Evolutionary conservation across 2,797 vertebrate genomes (phyloP).

Genomic region (Adelosebastes latens): DNA sequence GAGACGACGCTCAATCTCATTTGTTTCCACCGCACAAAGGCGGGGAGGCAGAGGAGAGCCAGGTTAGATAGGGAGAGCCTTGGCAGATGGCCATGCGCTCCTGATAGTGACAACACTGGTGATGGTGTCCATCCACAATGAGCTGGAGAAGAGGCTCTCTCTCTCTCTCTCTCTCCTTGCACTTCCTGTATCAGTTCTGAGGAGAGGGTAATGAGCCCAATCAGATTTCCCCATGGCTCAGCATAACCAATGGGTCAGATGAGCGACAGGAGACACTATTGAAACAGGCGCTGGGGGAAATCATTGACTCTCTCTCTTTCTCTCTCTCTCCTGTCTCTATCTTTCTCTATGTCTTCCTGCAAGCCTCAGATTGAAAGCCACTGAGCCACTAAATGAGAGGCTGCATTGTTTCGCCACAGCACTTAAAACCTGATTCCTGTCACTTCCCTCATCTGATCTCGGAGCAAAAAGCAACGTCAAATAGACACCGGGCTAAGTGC

Average conservation of each 20-base stretch:
- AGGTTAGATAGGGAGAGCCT: slow-evolving; percentile 67
- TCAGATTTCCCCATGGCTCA: slow-evolving; percentile 79
- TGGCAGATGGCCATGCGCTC: slow-evolving; percentile 64
- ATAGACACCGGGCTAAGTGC: slow-evolving; percentile 7
- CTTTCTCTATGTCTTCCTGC: slow-evolving; percentile 41
- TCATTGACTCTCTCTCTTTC: slow-evolving; percentile 59
- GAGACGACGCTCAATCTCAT: slow-evolving; percentile 45
- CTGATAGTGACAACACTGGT: slow-evolving; percentile 59
- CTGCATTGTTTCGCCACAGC: slow-evolving; percentile 44
- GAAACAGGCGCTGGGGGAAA: slow-evolving; percentile 74
- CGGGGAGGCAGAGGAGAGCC: slow-evolving; percentile 56
- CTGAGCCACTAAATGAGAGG: slow-evolving; percentile 71
- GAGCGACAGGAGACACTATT: slow-evolving; percentile 76
- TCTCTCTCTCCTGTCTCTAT: slow-evolving; percentile 31
- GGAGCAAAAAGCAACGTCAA: slow-evolving; percentile 20
- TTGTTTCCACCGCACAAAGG: slow-evolving; percentile 64
- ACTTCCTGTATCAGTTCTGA: slow-evolving; percentile 69
- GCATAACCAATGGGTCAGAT: slow-evolving; percentile 81
- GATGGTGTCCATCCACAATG: slow-evolving; percentile 67
- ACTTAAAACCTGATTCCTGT: slow-evolving; percentile 60
- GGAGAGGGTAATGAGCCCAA: slow-evolving; percentile 83
- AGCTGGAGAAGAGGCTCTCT: slow-evolving; percentile 41
- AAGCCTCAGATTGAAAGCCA: slow-evolving; percentile 56
- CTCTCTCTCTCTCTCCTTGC: slow-evolving; percentile 35
- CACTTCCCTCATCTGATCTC: slow-evolving; percentile 33